A percentile compares a stretch with the other conserved stretches of the same genome.
Evolutionary conservation across 2,797 vertebrate genomes (phyloP).

Genomic region (Gobio occitaniae): DNA sequence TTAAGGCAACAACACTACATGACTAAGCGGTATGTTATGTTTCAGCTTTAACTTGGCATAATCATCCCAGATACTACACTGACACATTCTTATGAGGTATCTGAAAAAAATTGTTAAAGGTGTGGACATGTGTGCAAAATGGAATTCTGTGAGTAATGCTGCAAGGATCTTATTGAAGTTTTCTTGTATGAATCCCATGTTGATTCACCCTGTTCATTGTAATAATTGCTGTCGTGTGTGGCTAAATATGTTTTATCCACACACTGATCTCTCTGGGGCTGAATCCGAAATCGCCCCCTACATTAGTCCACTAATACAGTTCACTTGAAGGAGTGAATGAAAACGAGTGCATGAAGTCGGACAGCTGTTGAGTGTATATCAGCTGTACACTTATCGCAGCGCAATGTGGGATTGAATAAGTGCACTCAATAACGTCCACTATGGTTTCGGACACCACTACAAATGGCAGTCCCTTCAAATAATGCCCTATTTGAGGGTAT

Average conservation of each 20-base stretch:
- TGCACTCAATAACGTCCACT: no score
- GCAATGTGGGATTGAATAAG: no score
- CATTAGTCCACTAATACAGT: no score
- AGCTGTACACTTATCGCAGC: no score
- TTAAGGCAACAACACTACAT: neutral
- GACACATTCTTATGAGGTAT: neutral
- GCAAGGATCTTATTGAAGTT: neutral
- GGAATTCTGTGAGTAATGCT: neutral
- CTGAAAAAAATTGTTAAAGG: neutral
- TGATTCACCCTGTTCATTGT: neutral
- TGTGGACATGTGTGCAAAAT: neutral
- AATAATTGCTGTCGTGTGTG: no score
- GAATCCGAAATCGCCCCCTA: no score
- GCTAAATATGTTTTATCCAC: neutral
- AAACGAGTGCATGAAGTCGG: no score
- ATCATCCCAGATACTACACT: neutral
- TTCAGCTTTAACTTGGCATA: neutral
- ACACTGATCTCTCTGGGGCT: neutral
- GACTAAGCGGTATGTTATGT: slow-evolving; percentile 5
- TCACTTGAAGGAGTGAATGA: no score
- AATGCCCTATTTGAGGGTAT: no score
- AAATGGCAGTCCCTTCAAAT: no score
- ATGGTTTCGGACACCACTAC: no score
- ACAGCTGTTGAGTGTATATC: no score
- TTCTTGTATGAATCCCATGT: neutral